These are phyloP conservation scores for Mnemiopsis leidyi DNA, from an alignment of 37 sponge, comb jelly and placozoan species.

Conservation along the genomic window DNA sequence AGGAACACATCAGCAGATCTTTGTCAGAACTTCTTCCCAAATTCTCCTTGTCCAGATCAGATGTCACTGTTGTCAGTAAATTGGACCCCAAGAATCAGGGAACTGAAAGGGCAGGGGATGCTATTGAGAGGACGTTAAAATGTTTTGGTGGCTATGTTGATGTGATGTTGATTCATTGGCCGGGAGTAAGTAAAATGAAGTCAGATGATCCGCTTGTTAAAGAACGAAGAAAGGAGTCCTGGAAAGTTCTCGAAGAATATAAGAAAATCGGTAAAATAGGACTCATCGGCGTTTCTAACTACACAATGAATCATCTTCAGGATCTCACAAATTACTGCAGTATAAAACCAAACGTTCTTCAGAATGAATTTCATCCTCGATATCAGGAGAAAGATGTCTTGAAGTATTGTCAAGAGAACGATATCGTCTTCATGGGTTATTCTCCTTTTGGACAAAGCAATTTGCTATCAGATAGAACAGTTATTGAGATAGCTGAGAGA, in stretches of 20 bases:
- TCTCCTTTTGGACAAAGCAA: slow-evolving; percentile 45
- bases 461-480: not conserved
- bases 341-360: not conserved
- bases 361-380: slow-evolving; percentile 43
- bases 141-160: slow-evolving; percentile 44
- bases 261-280: not conserved
- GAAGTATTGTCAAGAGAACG: not conserved
- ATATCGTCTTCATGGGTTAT: not conserved
- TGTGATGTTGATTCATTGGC: slow-evolving; percentile 48
- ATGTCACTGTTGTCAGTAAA: slow-evolving; percentile 15
- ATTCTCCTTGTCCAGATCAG: not conserved
- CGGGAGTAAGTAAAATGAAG: slow-evolving; percentile 50
- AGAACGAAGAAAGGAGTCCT: slow-evolving; percentile 1
- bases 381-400: not conserved
- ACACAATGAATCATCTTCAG: not conserved
- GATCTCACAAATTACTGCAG: not conserved
- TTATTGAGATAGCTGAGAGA: not conserved
- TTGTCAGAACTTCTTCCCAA: not conserved
- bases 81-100: slow-evolving; percentile 42
- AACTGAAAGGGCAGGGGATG: not conserved
- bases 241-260: slow-evolving; percentile 11
- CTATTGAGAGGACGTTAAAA: not conserved
- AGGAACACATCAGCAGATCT: not conserved
- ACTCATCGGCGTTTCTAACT: slow-evolving; percentile 41
- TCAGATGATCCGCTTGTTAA: not conserved